These are phyloP conservation scores for Rhea americana DNA, from an alignment of 2,113 vertebrate genomes.

Conservation along the genomic window DNA sequence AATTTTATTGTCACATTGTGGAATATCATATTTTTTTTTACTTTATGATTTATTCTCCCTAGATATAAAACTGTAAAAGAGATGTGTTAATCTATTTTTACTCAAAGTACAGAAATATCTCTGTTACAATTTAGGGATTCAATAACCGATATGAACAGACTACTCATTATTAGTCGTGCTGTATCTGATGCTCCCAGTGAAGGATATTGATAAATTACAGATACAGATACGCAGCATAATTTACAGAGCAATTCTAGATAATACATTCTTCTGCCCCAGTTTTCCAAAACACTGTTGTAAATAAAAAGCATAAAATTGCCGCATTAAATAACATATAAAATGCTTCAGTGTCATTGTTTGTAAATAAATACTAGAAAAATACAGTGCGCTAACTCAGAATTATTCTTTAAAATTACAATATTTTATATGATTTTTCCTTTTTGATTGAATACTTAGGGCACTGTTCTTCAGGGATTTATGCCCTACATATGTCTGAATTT, in stretches of 20 bases:
- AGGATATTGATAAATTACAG: conserved; percentile 65
- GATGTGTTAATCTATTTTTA: conserved; percentile 72
- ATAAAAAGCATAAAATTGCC: conserved; percentile 16
- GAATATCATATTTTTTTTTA: conserved; percentile 67
- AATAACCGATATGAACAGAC: conserved; percentile 55
- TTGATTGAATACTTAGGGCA: conserved; percentile 35
- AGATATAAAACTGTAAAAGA: conserved; percentile 63
- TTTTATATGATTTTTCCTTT: conserved; percentile 20
- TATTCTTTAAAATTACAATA: not conserved
- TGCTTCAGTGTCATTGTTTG: conserved; percentile 17
- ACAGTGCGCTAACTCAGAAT: not conserved
- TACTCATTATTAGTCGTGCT: conserved; percentile 1
- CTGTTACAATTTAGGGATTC: conserved; percentile 54
- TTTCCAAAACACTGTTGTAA: conserved; percentile 41
- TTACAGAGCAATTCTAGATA: conserved; percentile 27
- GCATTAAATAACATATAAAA: conserved; percentile 17
- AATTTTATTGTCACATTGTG: conserved; percentile 56
- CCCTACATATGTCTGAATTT: conserved; percentile 19
- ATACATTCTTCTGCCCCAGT: conserved; percentile 32
- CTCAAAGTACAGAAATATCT: conserved; percentile 69
- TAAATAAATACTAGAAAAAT: conserved; percentile 16
- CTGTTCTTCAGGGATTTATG: conserved; percentile 30
- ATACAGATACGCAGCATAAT: conserved; percentile 13
- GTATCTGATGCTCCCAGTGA: conserved; percentile 50
- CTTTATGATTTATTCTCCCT: conserved; percentile 67